Base-by-base conservation (phyloP, 2,888 invertebrate species). In the Acleris literana region DNA sequence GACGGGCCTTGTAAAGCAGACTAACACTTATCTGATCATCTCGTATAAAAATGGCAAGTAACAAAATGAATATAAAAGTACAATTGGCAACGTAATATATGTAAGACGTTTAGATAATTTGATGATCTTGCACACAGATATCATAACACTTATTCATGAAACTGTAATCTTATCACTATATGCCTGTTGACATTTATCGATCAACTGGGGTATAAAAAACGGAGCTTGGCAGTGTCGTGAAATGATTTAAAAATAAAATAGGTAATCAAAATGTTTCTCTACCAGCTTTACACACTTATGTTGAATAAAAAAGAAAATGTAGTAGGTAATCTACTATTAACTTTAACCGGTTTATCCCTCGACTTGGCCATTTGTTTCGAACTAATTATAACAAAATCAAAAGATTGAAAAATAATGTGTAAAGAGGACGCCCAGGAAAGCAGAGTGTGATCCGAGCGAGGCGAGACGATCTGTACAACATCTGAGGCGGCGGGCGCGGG, bases 141-240 rank as follows among this genome's bases (percentile, higher is more conserved):
- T 65, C 53, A 67, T 55, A 83, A 82, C 88, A 91, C 90, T 87
- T 88, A 81, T 75, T 83, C 84, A 86, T 82, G 87, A 85, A 85
- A 91, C 88, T 89, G 88, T 90, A 90, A 89, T 85, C 91, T 91
- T 91, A 55, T 18, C 18, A 49, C 17, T 49, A 91, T 87, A 87
- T 81, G 77, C 80, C 76, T 75, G 69, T 72, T 72, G 74, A 70
- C 71, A 71, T 75, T 73, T 77, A 76, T 76, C 75, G 71, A 76
- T 60, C n/a, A 49, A 46, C 49, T 68, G 70, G 72, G 72, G 69
- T 71, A 72, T 71, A 53, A 69, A 70, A 74, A 78, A 69, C 70
- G 72, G 77, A 81, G 75, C 76, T 73, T 74, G 74, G 77, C 75
- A 79, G 80, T 74, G 72, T 75, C 76, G 75, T 78, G 79, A 80